These are phyloP conservation scores for Pristionchus fissidentatus DNA, from an alignment of 2,888 invertebrate species.

Conservation along the genomic window DNA sequence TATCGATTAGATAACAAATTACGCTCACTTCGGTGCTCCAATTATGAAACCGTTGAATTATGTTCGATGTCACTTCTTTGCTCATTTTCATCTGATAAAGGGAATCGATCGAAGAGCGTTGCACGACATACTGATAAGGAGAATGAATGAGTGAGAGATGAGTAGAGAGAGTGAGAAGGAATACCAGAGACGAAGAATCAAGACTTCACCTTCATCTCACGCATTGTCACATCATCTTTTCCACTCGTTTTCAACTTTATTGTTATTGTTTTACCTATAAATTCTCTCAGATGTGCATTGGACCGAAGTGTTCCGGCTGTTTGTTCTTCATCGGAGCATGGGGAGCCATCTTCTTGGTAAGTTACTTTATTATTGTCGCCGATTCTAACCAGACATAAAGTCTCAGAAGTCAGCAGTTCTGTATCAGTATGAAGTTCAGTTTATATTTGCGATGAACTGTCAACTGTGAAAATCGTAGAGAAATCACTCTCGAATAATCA, in stretches of 20 bases:
- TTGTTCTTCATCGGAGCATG: conserved; percentile 64
- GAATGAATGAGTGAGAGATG: not conserved
- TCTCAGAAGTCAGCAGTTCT: too few species aligned
- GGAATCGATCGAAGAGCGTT: conserved; percentile 38
- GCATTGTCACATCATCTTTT: conserved; percentile 49
- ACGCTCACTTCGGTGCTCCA: not conserved
- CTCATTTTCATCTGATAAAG: not conserved
- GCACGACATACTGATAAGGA: not conserved
- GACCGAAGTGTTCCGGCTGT: conserved; percentile 63
- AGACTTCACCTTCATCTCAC: conserved; percentile 49
- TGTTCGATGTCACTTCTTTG: conserved; percentile 24
- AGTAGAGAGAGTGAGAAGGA: conserved; percentile 34
- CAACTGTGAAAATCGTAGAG: not conserved
- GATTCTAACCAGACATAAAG: too few species aligned
- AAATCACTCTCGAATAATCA: too few species aligned
- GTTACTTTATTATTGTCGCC: conserved; percentile 45
- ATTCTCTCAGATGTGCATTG: conserved; percentile 47
- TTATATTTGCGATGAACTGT: not conserved
- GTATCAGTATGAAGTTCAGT: too few species aligned
- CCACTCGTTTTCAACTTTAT: not conserved
- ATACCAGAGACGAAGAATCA: conserved; percentile 43
- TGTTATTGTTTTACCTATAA: not conserved
- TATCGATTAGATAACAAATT: not conserved
- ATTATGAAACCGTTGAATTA: not conserved
- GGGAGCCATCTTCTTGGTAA: conserved; percentile 69